A percentile compares a stretch with the other conserved stretches of the same genome.
Conservation (phyloP, 2,888 invertebrate species). For the Coelopa pilipes region DNA sequence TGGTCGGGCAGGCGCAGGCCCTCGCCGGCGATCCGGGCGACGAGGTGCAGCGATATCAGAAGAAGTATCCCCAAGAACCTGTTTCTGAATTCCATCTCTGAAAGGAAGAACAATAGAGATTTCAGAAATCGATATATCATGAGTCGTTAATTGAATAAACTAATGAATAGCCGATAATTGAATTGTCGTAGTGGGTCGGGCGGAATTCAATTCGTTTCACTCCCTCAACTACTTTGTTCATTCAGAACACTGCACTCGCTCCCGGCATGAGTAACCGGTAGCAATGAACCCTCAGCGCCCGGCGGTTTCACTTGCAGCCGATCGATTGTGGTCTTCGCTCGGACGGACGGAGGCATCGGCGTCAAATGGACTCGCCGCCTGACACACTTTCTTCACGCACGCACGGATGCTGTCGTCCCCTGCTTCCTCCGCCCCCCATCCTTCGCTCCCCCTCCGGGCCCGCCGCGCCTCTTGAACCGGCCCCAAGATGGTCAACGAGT, state of each 20-base stretch:
- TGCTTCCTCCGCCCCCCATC: background rate
- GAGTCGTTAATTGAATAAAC: background rate
- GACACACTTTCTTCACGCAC: slow-evolving; percentile 31
- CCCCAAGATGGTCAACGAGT: slow-evolving; percentile 12
- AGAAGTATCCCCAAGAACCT: slow-evolving; percentile 48
- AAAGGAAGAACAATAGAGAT: slow-evolving; percentile 38
- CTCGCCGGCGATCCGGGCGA: slow-evolving; percentile 68
- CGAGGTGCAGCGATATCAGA: slow-evolving; percentile 48
- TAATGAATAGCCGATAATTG: background rate
- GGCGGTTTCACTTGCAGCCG: background rate
- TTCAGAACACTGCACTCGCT: background rate
- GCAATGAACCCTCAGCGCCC: slow-evolving; percentile 1
- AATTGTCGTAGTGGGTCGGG: background rate
- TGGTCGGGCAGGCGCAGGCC: slow-evolving; percentile 71
- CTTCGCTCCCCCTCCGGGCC: background rate
- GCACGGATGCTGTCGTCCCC: background rate
- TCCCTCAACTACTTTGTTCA: background rate
- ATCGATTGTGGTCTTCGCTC: background rate
- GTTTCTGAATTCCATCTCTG: slow-evolving; percentile 57
- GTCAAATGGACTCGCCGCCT: background rate
- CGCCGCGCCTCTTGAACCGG: background rate
- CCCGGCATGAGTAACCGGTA: background rate
- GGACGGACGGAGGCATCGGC: too few species aligned
- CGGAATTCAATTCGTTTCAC: background rate
- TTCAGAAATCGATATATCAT: background rate